phyloP scores from a whole-genome alignment of 2,797 vertebrate species.

The Argentina silus region DNA sequence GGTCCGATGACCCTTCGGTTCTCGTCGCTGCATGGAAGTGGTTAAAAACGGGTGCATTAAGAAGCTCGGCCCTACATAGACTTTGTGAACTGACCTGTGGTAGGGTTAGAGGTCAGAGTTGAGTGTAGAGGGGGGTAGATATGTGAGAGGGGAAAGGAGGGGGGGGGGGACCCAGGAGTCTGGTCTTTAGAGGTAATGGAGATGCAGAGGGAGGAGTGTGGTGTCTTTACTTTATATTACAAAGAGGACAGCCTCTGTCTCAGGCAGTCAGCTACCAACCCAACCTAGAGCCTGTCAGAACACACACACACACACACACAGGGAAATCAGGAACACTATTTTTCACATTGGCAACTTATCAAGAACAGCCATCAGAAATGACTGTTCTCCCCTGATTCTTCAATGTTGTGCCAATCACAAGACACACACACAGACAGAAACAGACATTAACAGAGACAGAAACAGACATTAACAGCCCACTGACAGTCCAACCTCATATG shows the following conservation, averaged over 20 bases:
- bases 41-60: neutral
- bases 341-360: neutral
- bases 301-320: conserved; percentile 14
- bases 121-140: conserved; percentile 5
- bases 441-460: neutral
- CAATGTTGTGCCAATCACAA: neutral
- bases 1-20: neutral
- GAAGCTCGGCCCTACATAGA: conserved; percentile 43
- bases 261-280: conserved; percentile 12
- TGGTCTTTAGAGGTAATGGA: conserved; percentile 24
- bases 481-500: neutral
- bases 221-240: neutral
- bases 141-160: neutral
- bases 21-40: conserved; percentile 21
- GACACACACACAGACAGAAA: neutral
- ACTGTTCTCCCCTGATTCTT: neutral
- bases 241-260: conserved; percentile 18
- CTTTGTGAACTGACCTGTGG: conserved; percentile 39
- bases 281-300: conserved; percentile 70
- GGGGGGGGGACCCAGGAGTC: conserved; percentile 16
- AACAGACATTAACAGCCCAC: neutral
- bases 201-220: conserved; percentile 18
- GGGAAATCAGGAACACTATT: too few species aligned
- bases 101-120: conserved; percentile 19
- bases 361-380: neutral